Base-by-base conservation (phyloP, 2,888 invertebrate genomes). In the Hypomecis punctinalis region DNA sequence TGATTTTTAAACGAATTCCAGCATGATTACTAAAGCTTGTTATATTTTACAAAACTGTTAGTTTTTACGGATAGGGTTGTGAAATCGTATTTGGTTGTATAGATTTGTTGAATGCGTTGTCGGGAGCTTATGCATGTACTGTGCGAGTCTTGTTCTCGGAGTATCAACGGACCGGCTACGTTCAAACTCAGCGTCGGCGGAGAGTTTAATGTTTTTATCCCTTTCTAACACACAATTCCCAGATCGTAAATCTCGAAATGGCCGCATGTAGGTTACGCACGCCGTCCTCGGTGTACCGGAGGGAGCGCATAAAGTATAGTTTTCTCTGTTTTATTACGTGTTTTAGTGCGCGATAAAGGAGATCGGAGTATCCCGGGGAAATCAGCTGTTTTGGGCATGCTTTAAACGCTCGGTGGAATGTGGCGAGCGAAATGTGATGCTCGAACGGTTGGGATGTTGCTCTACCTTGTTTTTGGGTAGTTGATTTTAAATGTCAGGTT, bases 161-260 rank as follows among this genome's bases (percentile, higher is more conserved):
- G 83, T 80, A 86, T 85, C 85, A 88, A 81, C 88, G 86, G 78
- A 79, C 81, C 79, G 81, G 85, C 85, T 84, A 77, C 82, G 84
- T 83, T 86, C 82, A 81, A 83, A 83, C 88, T 88, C 77, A 85
- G 85, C 84, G 88, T 82, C 89, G 86, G 89, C 86, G 80, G 83
- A 86, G 91, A 90, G 90, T 88, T 85, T 86, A 87, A 89, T 91
- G 86, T 88, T 89, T 90, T 89, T 87, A 87, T 93, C 93, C 86
- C 92, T 80, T 81, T 93, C 93, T 86, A 89, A 90, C 93, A 87
- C 90, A 89, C 92, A 93, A 92, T 93, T 93, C 93, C 93, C 93
- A 93, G 93, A 86, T 93, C 93, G 93, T 93, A 93, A 93, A 93
- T 93, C 93, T 92, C 85, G 93, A 93, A 93, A 93, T 92, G 93